A percentile compares a stretch with the other conserved stretches of the same genome.
phyloP scores from a whole-genome alignment of 2,113 vertebrate species.

The Tetrao urogallus region DNA sequence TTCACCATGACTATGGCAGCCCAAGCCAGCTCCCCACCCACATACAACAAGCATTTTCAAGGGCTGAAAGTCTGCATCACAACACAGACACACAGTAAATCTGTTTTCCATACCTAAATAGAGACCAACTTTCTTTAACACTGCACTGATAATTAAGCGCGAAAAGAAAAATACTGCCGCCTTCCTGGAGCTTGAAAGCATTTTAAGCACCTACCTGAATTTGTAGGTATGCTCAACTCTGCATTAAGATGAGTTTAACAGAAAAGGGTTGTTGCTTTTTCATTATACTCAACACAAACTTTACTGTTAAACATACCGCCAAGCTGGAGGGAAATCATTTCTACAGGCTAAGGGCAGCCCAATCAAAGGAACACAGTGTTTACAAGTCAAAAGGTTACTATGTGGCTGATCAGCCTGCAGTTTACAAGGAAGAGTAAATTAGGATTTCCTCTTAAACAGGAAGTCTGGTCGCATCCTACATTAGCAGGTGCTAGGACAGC shows the following conservation, averaged over 20 bases:
- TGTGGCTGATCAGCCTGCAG: slow-evolving; percentile 58
- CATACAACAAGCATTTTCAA: slow-evolving; percentile 22
- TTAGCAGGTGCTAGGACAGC: slow-evolving; percentile 73
- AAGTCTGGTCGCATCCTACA: slow-evolving; percentile 69
- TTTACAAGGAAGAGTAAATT: slow-evolving; percentile 75
- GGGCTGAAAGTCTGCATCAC: slow-evolving; percentile 38
- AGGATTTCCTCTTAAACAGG: slow-evolving; percentile 76
- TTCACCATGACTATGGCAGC: slow-evolving; percentile 51
- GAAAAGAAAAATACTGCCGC: neutral
- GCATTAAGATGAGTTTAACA: neutral
- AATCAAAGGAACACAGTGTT: slow-evolving; percentile 68
- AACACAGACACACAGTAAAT: slow-evolving; percentile 30
- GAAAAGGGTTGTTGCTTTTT: neutral
- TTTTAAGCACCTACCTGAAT: neutral
- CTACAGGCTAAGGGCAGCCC: slow-evolving; percentile 24
- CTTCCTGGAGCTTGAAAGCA: neutral
- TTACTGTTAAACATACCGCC: neutral
- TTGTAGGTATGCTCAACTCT: neutral
- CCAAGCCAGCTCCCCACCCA: slow-evolving; percentile 54
- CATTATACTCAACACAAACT: neutral
- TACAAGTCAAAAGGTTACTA: slow-evolving; percentile 76
- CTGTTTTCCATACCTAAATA: neutral
- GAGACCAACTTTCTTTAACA: neutral
- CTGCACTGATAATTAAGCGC: neutral
- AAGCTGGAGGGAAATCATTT: slow-evolving; percentile 1